Conservation (phyloP, 1,140 invertebrate species). For the Drosophila elegans region DNA sequence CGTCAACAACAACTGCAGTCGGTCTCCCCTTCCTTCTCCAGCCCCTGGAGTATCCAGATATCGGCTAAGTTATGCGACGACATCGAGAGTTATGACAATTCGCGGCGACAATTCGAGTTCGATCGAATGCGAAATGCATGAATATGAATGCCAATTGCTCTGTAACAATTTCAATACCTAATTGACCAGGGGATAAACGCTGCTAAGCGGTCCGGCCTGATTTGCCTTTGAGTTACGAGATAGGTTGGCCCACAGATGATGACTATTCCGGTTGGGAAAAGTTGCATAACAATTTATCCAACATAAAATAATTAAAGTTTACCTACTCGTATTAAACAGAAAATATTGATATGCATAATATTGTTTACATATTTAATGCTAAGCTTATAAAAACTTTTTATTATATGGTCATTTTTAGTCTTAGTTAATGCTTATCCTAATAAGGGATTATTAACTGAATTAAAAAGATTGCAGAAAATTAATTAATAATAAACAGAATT, state of each 20-base stretch:
- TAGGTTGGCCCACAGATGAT: neutral
- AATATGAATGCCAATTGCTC: conserved; percentile 59
- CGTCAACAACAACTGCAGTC: conserved; percentile 15
- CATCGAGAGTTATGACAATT: conserved; percentile 79
- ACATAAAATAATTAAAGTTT: too few relatives aligned
- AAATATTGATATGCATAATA: too few relatives aligned
- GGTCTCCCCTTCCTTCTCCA: neutral
- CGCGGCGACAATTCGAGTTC: conserved; percentile 48
- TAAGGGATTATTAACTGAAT: too few relatives aligned
- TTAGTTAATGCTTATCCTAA: too few relatives aligned
- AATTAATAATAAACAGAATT: too few relatives aligned
- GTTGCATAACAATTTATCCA: too few relatives aligned
- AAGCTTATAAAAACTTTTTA: too few relatives aligned
- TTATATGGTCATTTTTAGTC: too few relatives aligned
- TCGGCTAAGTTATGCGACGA: conserved; percentile 55
- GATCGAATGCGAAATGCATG: conserved; percentile 39
- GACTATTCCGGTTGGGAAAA: too few relatives aligned
- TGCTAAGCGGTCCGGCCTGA: neutral
- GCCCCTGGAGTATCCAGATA: conserved; percentile 16
- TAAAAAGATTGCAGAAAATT: too few relatives aligned
- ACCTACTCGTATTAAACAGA: too few relatives aligned
- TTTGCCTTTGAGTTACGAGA: conserved; percentile 14
- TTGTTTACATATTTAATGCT: too few relatives aligned
- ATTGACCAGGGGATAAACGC: conserved; percentile 23
- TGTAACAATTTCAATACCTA: conserved; percentile 53